Evolutionary conservation across 2,113 vertebrate genomes (phyloP).

Genomic region (Coryphaenoides rupestris): DNA sequence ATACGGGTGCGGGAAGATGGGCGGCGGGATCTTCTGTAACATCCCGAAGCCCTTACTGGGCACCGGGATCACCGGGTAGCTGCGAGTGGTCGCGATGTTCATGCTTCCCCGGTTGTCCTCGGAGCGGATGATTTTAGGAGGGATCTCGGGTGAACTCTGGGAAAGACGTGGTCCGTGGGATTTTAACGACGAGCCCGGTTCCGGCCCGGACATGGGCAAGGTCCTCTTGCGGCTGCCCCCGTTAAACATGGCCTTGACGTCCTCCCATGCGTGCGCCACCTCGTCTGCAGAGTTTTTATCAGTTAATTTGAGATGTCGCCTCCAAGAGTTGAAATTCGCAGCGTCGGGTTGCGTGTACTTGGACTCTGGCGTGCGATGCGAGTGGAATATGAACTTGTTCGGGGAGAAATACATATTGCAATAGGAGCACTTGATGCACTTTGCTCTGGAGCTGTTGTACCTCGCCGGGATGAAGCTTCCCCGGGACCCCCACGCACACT

Average conservation of each 20-base stretch:
- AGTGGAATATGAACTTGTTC: conserved; percentile 92
- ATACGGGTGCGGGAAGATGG: conserved; percentile 91
- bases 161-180: conserved; percentile 48
- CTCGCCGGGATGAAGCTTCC: conserved; percentile 89
- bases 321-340: conserved; percentile 91
- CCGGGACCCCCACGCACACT: conserved; percentile 87
- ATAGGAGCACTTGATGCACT: conserved; percentile 90
- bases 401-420: conserved; percentile 93
- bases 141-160: conserved; percentile 65
- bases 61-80: conserved; percentile 93
- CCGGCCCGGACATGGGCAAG: conserved; percentile 75
- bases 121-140: conserved; percentile 74
- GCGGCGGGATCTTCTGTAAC: conserved; percentile 89
- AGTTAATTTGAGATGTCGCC: conserved; percentile 84
- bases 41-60: conserved; percentile 94
- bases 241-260: conserved; percentile 98
- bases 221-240: conserved; percentile 92
- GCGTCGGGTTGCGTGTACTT: conserved; percentile 92
- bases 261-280: conserved; percentile 90
- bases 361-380: conserved; percentile 86
- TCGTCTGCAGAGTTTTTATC: conserved; percentile 81
- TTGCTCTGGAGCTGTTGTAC: conserved; percentile 90
- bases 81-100: conserved; percentile 74
- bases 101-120: conserved; percentile 70
- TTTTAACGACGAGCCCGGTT: conserved; percentile 59